Conservation (phyloP, 2,888 invertebrate species). For the Meteorus colon region DNA sequence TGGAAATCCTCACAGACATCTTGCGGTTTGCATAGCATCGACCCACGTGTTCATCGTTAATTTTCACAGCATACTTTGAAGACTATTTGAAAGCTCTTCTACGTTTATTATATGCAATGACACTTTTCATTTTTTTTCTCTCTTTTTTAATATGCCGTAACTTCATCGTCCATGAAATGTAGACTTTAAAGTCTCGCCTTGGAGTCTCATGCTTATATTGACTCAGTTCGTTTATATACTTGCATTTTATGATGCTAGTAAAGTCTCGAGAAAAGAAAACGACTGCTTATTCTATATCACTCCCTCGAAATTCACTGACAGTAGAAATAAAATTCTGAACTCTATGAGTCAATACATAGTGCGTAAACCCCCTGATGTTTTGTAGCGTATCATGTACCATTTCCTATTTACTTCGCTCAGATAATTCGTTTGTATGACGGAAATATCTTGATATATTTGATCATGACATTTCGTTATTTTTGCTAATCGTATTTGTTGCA, state of each 20-base stretch:
- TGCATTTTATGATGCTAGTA: slow-evolving; percentile 68
- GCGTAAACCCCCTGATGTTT: slow-evolving; percentile 17
- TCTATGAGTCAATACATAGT: slow-evolving; percentile 22
- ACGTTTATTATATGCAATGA: not conserved
- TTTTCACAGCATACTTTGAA: not conserved
- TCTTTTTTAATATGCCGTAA: slow-evolving; percentile 67
- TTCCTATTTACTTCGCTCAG: not conserved
- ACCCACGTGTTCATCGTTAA: slow-evolving; percentile 14
- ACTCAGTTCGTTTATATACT: slow-evolving; percentile 71
- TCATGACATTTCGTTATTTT: not conserved
- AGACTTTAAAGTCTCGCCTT: slow-evolving; percentile 57
- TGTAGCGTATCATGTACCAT: slow-evolving; percentile 5
- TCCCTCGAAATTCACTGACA: slow-evolving; percentile 38
- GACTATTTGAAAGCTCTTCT: not conserved
- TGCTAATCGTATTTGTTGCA: not conserved
- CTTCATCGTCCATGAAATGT: slow-evolving; percentile 65
- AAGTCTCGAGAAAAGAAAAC: slow-evolving; percentile 56
- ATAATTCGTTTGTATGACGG: not conserved
- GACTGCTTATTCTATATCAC: not conserved
- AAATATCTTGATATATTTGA: not conserved
- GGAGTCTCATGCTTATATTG: slow-evolving; percentile 62
- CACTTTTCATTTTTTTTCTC: slow-evolving; percentile 45
- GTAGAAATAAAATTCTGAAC: slow-evolving; percentile 60
- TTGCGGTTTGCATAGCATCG: slow-evolving; percentile 29
- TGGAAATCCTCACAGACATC: slow-evolving; percentile 43